phyloP scores from a whole-genome alignment of 2,797 vertebrate species.

The Crenuchus spilurus region DNA sequence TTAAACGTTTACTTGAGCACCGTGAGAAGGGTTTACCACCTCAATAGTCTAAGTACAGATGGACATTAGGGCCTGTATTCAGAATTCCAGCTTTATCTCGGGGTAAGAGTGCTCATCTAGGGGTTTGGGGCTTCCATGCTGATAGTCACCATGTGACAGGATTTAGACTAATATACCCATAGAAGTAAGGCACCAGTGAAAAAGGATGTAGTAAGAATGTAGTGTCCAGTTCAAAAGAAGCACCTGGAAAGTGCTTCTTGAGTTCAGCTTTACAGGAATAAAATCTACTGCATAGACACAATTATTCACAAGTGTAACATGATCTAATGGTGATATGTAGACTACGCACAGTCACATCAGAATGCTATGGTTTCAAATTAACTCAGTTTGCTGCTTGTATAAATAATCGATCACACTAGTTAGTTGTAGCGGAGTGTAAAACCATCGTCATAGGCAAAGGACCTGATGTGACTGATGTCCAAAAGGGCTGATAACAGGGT shows the following conservation, averaged over 20 bases:
- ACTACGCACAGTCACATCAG: too few species aligned
- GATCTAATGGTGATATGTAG: too few species aligned
- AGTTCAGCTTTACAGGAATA: too few species aligned
- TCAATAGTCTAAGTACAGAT: slow-evolving; percentile 8
- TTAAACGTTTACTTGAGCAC: slow-evolving; percentile 31
- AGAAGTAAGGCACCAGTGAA: neutral
- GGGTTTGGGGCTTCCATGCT: neutral
- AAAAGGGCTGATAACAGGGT: too few species aligned
- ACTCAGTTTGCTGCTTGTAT: too few species aligned
- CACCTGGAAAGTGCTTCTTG: neutral
- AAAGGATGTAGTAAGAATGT: neutral
- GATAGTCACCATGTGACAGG: neutral
- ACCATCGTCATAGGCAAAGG: too few species aligned
- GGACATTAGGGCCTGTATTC: neutral
- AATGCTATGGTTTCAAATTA: too few species aligned
- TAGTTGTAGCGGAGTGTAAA: too few species aligned
- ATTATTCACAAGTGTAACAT: too few species aligned
- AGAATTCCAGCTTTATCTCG: neutral
- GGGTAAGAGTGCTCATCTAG: neutral
- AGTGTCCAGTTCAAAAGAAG: neutral
- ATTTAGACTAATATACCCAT: neutral
- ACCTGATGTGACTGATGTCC: too few species aligned
- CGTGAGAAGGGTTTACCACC: slow-evolving; percentile 11
- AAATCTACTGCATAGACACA: too few species aligned
- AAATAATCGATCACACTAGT: too few species aligned